Evolutionary conservation across 2,113 vertebrate genomes (phyloP).

Genomic region (Mormoops blainvillei): DNA sequence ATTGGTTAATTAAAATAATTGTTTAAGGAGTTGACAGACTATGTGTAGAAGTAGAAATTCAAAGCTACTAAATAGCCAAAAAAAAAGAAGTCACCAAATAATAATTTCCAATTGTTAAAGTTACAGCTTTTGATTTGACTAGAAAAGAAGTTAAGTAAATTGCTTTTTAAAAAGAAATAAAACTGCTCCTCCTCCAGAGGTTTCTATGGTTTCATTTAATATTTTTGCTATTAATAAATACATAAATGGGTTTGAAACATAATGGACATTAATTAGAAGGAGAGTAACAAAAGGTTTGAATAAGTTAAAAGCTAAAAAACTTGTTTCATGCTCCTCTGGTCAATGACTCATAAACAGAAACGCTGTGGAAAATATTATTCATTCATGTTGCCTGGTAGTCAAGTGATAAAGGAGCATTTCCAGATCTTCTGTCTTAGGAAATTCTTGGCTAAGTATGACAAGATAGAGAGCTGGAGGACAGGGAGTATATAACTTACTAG

Average conservation of each 20-base stretch:
- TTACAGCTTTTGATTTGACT: neutral
- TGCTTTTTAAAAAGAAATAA: constrained; percentile 19
- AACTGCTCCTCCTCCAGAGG: neutral
- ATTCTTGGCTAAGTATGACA: neutral
- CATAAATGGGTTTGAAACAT: constrained; percentile 15
- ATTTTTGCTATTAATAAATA: constrained; percentile 53
- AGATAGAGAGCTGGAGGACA: neutral
- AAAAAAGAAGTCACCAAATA: neutral
- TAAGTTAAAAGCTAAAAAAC: constrained; percentile 36
- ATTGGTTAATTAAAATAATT: neutral
- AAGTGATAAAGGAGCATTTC: neutral
- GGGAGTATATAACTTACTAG: neutral
- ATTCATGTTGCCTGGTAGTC: neutral
- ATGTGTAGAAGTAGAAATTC: neutral
- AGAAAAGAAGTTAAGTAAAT: neutral
- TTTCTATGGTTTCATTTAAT: constrained; percentile 60
- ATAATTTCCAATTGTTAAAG: constrained; percentile 12
- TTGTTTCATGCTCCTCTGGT: neutral
- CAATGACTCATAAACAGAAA: constrained; percentile 36
- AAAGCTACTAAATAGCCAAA: neutral
- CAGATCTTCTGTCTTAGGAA: constrained; percentile 4
- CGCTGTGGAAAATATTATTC: neutral
- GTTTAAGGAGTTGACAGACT: neutral
- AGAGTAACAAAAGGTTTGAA: constrained; percentile 26
- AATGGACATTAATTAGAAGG: constrained; percentile 38